Base-by-base conservation (phyloP, 1,140 invertebrate genomes). In the Atta colombica region DNA sequence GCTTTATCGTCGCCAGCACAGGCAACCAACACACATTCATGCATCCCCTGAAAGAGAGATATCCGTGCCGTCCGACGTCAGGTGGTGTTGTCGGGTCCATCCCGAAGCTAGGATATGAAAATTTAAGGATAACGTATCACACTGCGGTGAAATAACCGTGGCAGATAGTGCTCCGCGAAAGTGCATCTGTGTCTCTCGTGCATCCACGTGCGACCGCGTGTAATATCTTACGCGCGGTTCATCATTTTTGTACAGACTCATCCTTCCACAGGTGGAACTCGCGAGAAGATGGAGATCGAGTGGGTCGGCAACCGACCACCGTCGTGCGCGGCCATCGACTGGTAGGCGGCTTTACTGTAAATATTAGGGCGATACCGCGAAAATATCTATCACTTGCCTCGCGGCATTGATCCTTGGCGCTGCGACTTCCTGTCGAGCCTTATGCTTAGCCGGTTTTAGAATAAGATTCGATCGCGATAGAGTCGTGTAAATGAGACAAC, bases 1-100 rank as follows among this genome's bases (percentile, higher is more conserved):
- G 95, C 96, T 71, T 94, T 97, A 31, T 95, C 97, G 39, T 95
- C 95, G 28, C 95, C 96, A 28, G 96, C 96, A 55, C 95, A 96
- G 66, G 95, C 96, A 74, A 97, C 96, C 87, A 96, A 95, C 86
- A 95, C 95, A 65, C 93, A 95, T 86, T 93, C 94, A 71, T 95
- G 95, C 86, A 93, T 95, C 87, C 94, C 94, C 90, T 95, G 94
- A 95, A 93, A 92, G 35, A 80, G 69, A 92, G 39, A 84, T 74
- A 88, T 51, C 75, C 71, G 60, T 88, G 74, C 89, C 86, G 89
- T 90, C 82, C 87, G 68, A 80, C 87, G 74, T 90, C 75, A 90
- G 72, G 66, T 90, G 86, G 77, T 84, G 80, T 88, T 82, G 68
- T 86, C 45, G 87, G 89, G 77, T 68, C 77, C 89, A 31, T 65